Base-by-base conservation (phyloP, 2,888 invertebrate genomes). In the Gari tellinella region DNA sequence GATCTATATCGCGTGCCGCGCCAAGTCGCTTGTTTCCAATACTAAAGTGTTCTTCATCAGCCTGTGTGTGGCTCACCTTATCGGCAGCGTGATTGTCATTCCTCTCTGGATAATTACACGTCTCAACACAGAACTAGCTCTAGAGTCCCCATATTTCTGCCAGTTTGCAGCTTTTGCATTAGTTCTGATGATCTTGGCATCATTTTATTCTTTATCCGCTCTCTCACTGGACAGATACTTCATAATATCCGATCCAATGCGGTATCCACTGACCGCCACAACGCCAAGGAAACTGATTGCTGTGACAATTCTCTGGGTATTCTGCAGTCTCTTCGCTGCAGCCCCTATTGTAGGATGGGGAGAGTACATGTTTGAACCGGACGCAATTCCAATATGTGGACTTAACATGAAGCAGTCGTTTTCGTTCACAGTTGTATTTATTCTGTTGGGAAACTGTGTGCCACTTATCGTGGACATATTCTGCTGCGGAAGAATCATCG, bases 211-310 rank as follows among this genome's bases (percentile, higher is more conserved):
- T 2, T 58, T 88, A 21, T 84, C 84, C 10, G 82, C 82, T 12
- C 80, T 87, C 8, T 85, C 87, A 17, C 66, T 87, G 8, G 88
- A 88, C 55, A 65, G 87, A 37, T 88, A 82, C 67, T 81, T 86
- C 56, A 82, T 80, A 55, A 86, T 88, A 31, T 82, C 86, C 15
- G 82, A 86, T 56, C 88, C 88, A 3, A 76, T 86, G 68, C 65
- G 79, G 12, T 88, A 88, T 68, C 87, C 86, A 26, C 25, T 69
- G n/a, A 73, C 69, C 45, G 78, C 82, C 8, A 85, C 86, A 19
- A 69, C 78, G 3, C 51, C 52, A 10, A 57, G 62, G 52, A 79
- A 79, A 51, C 52, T 79, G n/a, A 7, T 72, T 14, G 72, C 75
- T 4, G 58, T 87, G 1, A 48, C 62, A 14, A 45, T 55, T 15